Conservation (phyloP, 2,797 vertebrate species). For the Scarus forsteni region DNA sequence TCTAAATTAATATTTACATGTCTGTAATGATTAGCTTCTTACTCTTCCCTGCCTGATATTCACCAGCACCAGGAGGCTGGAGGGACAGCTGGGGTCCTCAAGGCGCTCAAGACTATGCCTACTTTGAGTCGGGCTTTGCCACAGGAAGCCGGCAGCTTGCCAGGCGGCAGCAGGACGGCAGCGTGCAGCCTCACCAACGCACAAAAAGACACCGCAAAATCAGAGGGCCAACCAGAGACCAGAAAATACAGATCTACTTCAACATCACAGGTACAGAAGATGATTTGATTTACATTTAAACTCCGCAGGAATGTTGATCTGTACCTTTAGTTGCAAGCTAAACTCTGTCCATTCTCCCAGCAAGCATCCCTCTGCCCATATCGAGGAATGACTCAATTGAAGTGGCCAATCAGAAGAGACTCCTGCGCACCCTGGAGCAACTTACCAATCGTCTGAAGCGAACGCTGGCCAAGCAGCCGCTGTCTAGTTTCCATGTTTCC, state of each 20-base stretch:
- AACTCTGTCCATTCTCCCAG: constrained; percentile 86
- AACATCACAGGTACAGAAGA: constrained; percentile 93
- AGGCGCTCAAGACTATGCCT: constrained; percentile 92
- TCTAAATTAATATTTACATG: background rate
- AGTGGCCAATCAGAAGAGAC: constrained; percentile 92
- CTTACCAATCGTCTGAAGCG: constrained; percentile 94
- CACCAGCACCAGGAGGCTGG: constrained; percentile 91
- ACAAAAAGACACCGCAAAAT: constrained; percentile 88
- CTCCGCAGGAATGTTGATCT: background rate
- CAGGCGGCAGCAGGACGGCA: constrained; percentile 32
- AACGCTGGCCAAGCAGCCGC: constrained; percentile 91
- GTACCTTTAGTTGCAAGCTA: constrained; percentile 6
- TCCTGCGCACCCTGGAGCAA: constrained; percentile 92
- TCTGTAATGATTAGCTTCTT: background rate
- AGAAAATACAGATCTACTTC: constrained; percentile 97
- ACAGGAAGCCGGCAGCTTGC: constrained; percentile 72
- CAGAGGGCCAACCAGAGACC: constrained; percentile 86
- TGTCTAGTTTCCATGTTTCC: constrained; percentile 92
- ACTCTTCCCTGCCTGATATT: constrained; percentile 2
- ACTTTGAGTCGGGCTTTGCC: constrained; percentile 89
- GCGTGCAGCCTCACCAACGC: constrained; percentile 73
- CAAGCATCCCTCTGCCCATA: constrained; percentile 94
- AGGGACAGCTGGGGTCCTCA: constrained; percentile 85
- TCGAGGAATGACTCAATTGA: constrained; percentile 95
- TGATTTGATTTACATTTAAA: background rate